phyloP scores from a whole-genome alignment of 1,140 invertebrate genomes.

The Idris sp. region DNA sequence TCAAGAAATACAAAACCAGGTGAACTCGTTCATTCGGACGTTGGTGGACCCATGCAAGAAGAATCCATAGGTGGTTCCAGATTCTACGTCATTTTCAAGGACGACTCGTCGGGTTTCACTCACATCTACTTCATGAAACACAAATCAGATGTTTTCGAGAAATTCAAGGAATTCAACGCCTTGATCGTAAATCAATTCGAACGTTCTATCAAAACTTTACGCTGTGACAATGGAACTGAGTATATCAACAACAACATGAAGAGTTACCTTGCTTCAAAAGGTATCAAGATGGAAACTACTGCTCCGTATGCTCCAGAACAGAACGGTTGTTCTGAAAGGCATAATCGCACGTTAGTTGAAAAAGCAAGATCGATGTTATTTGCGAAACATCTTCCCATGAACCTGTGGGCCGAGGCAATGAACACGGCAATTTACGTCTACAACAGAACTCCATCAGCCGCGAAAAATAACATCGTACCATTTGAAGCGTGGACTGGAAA shows the following conservation, averaged over 20 bases:
- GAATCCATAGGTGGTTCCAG: constrained; percentile 59
- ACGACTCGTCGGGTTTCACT: constrained; percentile 26
- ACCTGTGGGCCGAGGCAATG: constrained; percentile 16
- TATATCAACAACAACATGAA: constrained; percentile 35
- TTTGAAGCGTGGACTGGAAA: constrained; percentile 3
- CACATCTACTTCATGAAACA: constrained; percentile 38
- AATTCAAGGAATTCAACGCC: constrained; percentile 20
- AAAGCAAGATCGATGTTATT: constrained; percentile 14
- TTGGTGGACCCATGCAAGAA: constrained; percentile 42
- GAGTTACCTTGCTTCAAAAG: constrained; percentile 25
- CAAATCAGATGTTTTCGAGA: constrained; percentile 35
- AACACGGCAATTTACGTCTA: constrained; percentile 11
- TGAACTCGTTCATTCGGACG: constrained; percentile 38
- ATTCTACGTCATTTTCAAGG: constrained; percentile 58
- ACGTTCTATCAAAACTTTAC: constrained; percentile 31
- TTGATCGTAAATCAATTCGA: constrained; percentile 7
- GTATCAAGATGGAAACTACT: constrained; percentile 50
- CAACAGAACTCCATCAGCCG: no score
- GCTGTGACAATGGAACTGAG: constrained; percentile 58
- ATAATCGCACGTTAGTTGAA: constrained; percentile 17
- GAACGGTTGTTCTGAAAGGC: constrained; percentile 1
- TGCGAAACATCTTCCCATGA: constrained; percentile 2
- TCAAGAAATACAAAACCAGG: constrained; percentile 21
- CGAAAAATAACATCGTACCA: no score
- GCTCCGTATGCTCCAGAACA: constrained; percentile 63